Evolutionary conservation across 92 coral and sea anemone genomes (phyloP), one percentile per base, ranked within the genome.

Genomic region (Epizoanthus stellaris): DNA sequence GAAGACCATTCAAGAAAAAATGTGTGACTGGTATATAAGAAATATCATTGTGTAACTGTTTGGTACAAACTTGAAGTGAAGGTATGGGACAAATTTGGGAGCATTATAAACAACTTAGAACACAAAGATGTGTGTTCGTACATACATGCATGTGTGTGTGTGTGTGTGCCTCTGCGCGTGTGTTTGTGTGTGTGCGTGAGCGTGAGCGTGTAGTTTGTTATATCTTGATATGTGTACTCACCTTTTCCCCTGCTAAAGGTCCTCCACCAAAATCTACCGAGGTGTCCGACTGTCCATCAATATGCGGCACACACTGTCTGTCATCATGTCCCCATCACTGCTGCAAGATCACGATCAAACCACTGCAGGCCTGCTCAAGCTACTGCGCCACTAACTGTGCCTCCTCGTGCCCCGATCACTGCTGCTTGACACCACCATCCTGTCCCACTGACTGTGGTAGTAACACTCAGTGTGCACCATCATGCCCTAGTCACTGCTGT

Each of bases 401-500:
- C 57, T 14, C 83, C 47, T 68, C 73, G 4, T 68, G 73, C n/a
- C 73, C 73, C 17, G 20, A 68, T n/a, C 73, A 68, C 47, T 68
- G 73, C 73, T 68, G 73, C 73, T 68, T 43, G 1, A 11, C 52
- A 3, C 21, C 45, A 4, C n/a, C 52, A 1, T 7, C 38, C 3
- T 68, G 73, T 16, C 73, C 73, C 20, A 16, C 21, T 0, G 39
- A 68, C 49, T 68, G 73, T 17, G 3, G 11, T n/a, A 34, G 42
- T 12, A 68, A 17, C 21, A 9, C 39, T 1, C 73, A 40, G 9
- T 68, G 73, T 16, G 47, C 21, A 19, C 17, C 52, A 3, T 59
- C 42, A 3, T 79, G 83, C 20, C 60, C 83, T 7, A 79, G 60
- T 45, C 73, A 79, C 60, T 79, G 83, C 47, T 79, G 83, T 56